These are phyloP conservation scores for rat (Rattus norvegicus) DNA, from an alignment of 2,113 vertebrate genomes.

Conservation along the genomic window GRCr8 NC_086027.1:77458001-77458500, in stretches of 20 bases:
- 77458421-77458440: background rate
- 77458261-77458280: background rate
- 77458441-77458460: background rate
- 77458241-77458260: background rate
- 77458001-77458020: background rate
- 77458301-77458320: background rate
- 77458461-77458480: background rate
- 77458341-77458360: background rate
- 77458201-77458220: background rate
- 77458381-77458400: too few relatives aligned
- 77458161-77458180: background rate
- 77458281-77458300: background rate
- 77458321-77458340: background rate
- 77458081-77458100: background rate
- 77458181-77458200: background rate
- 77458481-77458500: background rate
- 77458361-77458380: background rate
- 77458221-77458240: background rate
- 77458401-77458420: background rate
- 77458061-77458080: background rate
- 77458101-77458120: background rate
- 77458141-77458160: background rate
- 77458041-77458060: background rate
- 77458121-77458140: background rate
- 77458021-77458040: background rate